A percentile compares a stretch with the other conserved stretches of the same genome.
These are phyloP conservation scores for Battus philenor DNA, from an alignment of 1,140 invertebrate species.

Conservation along the genomic window DNA sequence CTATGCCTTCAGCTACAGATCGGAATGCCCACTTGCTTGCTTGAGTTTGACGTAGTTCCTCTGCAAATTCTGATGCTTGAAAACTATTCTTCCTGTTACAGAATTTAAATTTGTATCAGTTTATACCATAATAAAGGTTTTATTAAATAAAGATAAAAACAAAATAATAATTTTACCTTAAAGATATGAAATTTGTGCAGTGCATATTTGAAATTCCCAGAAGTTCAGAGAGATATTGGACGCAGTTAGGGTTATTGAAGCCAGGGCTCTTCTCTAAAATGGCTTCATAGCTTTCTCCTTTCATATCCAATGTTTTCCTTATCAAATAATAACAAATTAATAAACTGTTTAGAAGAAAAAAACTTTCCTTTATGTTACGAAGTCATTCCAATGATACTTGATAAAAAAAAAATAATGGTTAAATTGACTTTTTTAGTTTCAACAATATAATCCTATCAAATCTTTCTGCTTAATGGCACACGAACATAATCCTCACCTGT, in stretches of 20 bases:
- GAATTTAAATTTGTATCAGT: too few relatives aligned
- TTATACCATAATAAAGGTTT: slow-evolving; percentile 22
- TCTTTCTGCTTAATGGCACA: slow-evolving; percentile 59
- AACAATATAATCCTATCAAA: slow-evolving; percentile 53
- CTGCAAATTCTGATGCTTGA: slow-evolving; percentile 87
- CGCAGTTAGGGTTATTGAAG: slow-evolving; percentile 93
- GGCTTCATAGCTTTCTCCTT: slow-evolving; percentile 88
- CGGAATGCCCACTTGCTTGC: slow-evolving; percentile 95
- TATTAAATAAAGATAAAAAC: slow-evolving; percentile 18
- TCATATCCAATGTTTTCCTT: slow-evolving; percentile 87
- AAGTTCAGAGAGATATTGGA: slow-evolving; percentile 84
- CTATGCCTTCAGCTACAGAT: slow-evolving; percentile 94
- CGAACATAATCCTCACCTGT: slow-evolving; percentile 71
- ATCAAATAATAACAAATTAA: slow-evolving; percentile 42
- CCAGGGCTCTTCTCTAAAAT: slow-evolving; percentile 89
- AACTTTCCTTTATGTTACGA: slow-evolving; percentile 27
- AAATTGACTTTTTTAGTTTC: slow-evolving; percentile 37
- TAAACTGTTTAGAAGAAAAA: slow-evolving; percentile 19
- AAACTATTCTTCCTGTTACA: slow-evolving; percentile 82
- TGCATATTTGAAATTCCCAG: slow-evolving; percentile 83
- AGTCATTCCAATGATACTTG: slow-evolving; percentile 36
- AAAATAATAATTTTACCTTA: slow-evolving; percentile 77
- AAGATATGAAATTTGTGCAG: slow-evolving; percentile 84
- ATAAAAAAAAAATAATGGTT: slow-evolving; percentile 34
- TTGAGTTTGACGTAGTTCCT: slow-evolving; percentile 89